phyloP scores from a whole-genome alignment of 1,140 invertebrate genomes.

The Polyergus mexicanus region DNA sequence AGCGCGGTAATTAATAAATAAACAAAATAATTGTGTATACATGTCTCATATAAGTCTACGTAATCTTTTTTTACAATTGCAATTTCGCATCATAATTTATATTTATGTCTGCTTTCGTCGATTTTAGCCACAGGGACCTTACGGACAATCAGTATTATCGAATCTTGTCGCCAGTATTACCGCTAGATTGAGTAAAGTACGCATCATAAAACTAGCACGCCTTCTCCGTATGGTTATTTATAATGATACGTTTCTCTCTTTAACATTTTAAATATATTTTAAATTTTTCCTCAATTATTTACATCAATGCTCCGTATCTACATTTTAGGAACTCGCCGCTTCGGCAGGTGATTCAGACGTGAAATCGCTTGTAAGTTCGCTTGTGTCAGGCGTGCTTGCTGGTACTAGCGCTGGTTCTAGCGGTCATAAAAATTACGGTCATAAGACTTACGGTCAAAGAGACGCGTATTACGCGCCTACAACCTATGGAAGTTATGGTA shows the following conservation, averaged over 20 bases:
- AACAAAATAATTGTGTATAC: no score
- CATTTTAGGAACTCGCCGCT: conserved; percentile 61
- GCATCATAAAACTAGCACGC: conserved; percentile 56
- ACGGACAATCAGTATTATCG: conserved; percentile 78
- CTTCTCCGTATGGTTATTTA: neutral
- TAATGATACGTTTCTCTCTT: neutral
- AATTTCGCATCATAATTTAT: conserved; percentile 6
- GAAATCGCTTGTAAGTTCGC: conserved; percentile 77
- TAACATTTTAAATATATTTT: neutral
- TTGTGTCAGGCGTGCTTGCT: conserved; percentile 80
- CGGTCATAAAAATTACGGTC: conserved; percentile 43
- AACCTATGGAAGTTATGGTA: conserved; percentile 45
- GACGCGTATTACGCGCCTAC: conserved; percentile 61
- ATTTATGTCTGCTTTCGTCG: neutral
- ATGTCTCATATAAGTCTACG: no score
- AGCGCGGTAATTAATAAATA: conserved; percentile 75
- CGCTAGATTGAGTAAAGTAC: conserved; percentile 81
- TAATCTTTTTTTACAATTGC: neutral
- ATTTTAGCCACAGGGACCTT: conserved; percentile 78
- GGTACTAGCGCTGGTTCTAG: conserved; percentile 82
- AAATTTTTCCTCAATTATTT: neutral
- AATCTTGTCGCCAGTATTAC: conserved; percentile 78
- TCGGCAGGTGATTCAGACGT: conserved; percentile 77
- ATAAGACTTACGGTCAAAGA: neutral
- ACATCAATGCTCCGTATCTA: neutral